A percentile compares a stretch with the other conserved stretches of the same genome.
Conservation (phyloP, 2,797 vertebrate genomes). For the Acanthornis magna region DNA sequence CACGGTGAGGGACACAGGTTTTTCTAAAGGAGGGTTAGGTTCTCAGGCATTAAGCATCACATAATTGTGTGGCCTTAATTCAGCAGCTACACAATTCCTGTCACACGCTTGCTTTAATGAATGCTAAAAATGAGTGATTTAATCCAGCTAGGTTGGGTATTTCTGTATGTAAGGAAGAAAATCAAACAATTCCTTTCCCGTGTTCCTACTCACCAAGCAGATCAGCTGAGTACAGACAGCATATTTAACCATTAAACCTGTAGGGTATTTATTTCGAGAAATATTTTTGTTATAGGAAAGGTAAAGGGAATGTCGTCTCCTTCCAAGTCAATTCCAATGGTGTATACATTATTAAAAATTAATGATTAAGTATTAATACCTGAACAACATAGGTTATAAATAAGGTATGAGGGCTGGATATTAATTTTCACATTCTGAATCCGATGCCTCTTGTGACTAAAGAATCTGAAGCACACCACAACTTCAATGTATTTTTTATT, state of each 20-base stretch:
- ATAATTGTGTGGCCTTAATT: not conserved
- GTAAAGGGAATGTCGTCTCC: not conserved
- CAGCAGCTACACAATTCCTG: not conserved
- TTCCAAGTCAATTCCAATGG: not conserved
- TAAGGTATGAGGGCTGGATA: not conserved
- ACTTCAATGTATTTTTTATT: not conserved
- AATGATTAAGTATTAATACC: not conserved
- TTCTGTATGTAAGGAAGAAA: not conserved
- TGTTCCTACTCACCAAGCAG: not conserved
- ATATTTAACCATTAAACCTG: not conserved
- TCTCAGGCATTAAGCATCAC: not conserved
- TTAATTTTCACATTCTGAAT: conserved; percentile 22
- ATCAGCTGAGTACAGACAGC: not conserved
- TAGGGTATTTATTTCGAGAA: not conserved
- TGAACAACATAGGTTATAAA: not conserved
- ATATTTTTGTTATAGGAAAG: not conserved
- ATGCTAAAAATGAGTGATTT: not conserved
- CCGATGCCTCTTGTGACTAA: not conserved
- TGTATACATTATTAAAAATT: not conserved
- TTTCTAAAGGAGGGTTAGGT: not conserved
- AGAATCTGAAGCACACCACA: not conserved
- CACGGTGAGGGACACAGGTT: not conserved
- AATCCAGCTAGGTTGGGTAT: not conserved
- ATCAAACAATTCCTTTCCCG: not conserved
- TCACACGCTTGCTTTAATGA: not conserved